A percentile compares a stretch with the other conserved stretches of the same genome.
Conservation (phyloP, 2,888 invertebrate genomes). For the Pammene aurita region DNA sequence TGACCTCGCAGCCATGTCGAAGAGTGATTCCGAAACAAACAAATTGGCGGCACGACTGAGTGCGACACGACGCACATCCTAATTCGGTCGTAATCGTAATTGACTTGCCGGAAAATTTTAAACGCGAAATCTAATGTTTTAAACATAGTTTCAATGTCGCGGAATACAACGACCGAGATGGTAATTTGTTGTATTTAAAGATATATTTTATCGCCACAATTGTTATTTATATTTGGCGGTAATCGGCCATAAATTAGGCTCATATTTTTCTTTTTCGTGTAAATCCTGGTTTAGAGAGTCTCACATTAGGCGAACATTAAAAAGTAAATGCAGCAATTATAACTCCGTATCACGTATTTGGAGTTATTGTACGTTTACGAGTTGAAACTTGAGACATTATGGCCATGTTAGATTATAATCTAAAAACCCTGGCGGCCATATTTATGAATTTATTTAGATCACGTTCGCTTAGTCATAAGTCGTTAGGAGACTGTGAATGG, state of each 20-base stretch:
- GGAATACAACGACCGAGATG: slow-evolving; percentile 25
- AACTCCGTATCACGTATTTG: slow-evolving; percentile 73
- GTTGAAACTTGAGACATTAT: slow-evolving; percentile 65
- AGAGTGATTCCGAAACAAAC: slow-evolving; percentile 65
- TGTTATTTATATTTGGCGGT: slow-evolving; percentile 40
- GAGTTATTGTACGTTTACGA: slow-evolving; percentile 73
- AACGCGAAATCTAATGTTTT: slow-evolving; percentile 48
- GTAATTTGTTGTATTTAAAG: slow-evolving; percentile 31
- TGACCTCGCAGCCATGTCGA: slow-evolving; percentile 63
- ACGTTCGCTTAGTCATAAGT: slow-evolving; percentile 76
- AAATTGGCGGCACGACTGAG: slow-evolving; percentile 56
- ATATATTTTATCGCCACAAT: slow-evolving; percentile 35
- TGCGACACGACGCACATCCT: slow-evolving; percentile 61
- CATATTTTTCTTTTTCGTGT: slow-evolving; percentile 31
- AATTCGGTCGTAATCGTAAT: slow-evolving; percentile 61
- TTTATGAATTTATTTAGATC: slow-evolving; percentile 73
- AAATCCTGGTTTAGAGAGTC: slow-evolving; percentile 27
- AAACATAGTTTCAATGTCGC: slow-evolving; percentile 44
- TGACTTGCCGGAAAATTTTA: slow-evolving; percentile 57
- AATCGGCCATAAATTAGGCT: slow-evolving; percentile 36
- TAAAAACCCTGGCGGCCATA: slow-evolving; percentile 60
- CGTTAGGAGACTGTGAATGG: slow-evolving; percentile 64
- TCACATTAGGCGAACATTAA: slow-evolving; percentile 54
- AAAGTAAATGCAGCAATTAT: slow-evolving; percentile 60
- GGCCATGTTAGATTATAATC: slow-evolving; percentile 74